Conservation (phyloP, 92 coral and sea anemone genomes). For the Porites divaricata region DNA sequence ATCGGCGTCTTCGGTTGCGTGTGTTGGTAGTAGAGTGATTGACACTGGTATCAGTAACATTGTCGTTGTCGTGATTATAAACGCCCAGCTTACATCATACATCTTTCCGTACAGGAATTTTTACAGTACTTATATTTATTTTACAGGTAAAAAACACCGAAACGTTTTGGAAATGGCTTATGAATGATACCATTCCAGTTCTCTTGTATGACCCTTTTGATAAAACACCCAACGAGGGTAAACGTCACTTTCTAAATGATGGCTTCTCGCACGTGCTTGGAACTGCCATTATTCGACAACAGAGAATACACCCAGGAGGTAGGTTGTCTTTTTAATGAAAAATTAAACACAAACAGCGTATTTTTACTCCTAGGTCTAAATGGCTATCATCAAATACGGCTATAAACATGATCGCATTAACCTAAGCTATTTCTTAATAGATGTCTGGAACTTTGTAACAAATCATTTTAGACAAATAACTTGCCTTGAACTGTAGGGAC, state of each 20-base stretch:
- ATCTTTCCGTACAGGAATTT: too few relatives aligned
- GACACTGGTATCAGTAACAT: too few relatives aligned
- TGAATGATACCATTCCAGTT: constrained; percentile 50
- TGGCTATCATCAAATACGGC: too few relatives aligned
- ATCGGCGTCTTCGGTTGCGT: too few relatives aligned
- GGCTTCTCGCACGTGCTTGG: constrained; percentile 63
- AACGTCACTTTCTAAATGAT: constrained; percentile 45
- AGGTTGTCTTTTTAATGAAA: background rate
- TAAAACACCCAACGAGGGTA: constrained; percentile 26
- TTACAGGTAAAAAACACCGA: constrained; percentile 48
- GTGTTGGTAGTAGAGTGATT: too few relatives aligned
- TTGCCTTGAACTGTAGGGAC: too few relatives aligned
- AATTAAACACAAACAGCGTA: background rate
- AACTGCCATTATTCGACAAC: constrained; percentile 71
- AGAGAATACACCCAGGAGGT: constrained; percentile 58
- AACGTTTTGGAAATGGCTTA: constrained; percentile 63
- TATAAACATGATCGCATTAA: too few relatives aligned
- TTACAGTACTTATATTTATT: background rate
- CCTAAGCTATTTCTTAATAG: too few relatives aligned
- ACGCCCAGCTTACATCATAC: too few relatives aligned
- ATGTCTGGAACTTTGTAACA: too few relatives aligned
- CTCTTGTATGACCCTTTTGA: constrained; percentile 44
- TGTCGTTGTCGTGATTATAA: too few relatives aligned
- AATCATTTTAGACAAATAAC: too few relatives aligned
- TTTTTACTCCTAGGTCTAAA: background rate